Conservation (phyloP, 2,888 invertebrate species). For the Cyclophora albipunctata region DNA sequence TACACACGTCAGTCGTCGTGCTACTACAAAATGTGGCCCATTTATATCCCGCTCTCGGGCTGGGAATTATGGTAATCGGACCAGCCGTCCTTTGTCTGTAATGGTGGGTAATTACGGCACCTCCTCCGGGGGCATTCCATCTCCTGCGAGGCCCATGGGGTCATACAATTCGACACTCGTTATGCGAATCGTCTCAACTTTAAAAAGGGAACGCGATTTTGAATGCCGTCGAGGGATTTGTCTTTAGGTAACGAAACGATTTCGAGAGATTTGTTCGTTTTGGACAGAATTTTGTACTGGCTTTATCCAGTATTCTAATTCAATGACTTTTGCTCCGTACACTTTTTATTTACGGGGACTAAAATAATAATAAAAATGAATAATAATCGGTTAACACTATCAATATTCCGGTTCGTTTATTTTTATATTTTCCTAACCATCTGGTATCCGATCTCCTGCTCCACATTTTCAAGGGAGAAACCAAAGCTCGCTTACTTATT, state of each 20-base stretch:
- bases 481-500: constrained; percentile 62
- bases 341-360: no score
- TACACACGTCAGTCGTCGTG: constrained; percentile 72
- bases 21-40: constrained; percentile 73
- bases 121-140: constrained; percentile 68
- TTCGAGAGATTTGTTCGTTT: constrained; percentile 31
- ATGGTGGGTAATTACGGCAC: constrained; percentile 72
- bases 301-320: no score
- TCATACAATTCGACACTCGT: constrained; percentile 71
- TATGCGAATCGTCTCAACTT: constrained; percentile 72
- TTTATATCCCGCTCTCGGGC: constrained; percentile 68
- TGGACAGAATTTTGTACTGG: no score
- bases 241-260: constrained; percentile 43
- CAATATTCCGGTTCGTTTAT: constrained; percentile 58
- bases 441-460: constrained; percentile 50
- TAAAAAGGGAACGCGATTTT: constrained; percentile 71
- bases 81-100: constrained; percentile 74
- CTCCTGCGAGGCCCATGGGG: constrained; percentile 52
- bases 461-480: constrained; percentile 43
- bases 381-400: constrained; percentile 57
- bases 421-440: constrained; percentile 66
- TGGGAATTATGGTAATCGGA: constrained; percentile 74
- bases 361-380: constrained; percentile 25
- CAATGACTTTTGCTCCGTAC: no score
- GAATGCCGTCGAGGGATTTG: constrained; percentile 62